Evolutionary conservation across 2,113 vertebrate species (phyloP).

Genomic region (Ranitomeya variabilis): DNA sequence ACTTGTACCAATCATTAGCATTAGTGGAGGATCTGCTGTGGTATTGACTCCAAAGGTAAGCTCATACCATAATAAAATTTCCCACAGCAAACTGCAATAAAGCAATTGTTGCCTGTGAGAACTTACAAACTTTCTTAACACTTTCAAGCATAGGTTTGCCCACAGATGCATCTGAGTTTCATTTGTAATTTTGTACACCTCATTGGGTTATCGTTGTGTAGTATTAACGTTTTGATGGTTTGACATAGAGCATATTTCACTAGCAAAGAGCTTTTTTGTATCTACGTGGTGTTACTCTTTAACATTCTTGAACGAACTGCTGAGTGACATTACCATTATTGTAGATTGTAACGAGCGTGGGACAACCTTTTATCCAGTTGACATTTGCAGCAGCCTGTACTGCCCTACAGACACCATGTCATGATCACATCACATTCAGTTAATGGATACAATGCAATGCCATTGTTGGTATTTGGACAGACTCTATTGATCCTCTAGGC

Average conservation of each 20-base stretch:
- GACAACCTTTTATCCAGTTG: background rate
- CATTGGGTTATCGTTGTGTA: background rate
- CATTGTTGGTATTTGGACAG: background rate
- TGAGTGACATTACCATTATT: background rate
- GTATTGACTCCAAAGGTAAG: slow-evolving; percentile 93
- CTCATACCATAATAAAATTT: background rate
- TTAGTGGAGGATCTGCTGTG: slow-evolving; percentile 93
- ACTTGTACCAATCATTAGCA: slow-evolving; percentile 89
- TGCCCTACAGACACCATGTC: background rate
- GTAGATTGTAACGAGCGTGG: background rate
- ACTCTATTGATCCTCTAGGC: background rate
- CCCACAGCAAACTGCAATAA: background rate
- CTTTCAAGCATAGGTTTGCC: background rate
- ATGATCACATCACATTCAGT: background rate
- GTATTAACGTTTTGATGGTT: background rate
- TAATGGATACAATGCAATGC: background rate
- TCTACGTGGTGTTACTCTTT: background rate
- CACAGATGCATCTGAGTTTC: background rate
- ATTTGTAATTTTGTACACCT: background rate
- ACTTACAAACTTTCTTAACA: background rate
- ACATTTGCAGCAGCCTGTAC: slow-evolving; percentile 10
- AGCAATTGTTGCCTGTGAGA: background rate
- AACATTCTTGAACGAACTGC: background rate
- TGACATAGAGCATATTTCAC: background rate
- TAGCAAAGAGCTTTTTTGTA: background rate